Evolutionary conservation across 2,888 invertebrate genomes (phyloP).

Genomic region (Spilosoma lubricipeda): DNA sequence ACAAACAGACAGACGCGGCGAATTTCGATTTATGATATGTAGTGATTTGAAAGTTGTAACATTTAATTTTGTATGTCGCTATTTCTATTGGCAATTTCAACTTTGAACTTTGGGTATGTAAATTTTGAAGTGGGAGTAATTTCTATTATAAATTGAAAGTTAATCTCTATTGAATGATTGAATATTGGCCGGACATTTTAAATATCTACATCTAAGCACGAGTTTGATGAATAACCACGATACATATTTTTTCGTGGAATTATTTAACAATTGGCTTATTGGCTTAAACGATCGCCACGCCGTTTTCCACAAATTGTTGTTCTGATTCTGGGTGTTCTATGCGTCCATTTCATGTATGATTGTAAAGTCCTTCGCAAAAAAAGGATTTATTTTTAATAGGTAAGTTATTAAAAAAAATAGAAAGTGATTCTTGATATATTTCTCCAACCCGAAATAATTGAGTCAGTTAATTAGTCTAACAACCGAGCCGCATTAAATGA

Average conservation of each 20-base stretch:
- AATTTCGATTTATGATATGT: too few species aligned
- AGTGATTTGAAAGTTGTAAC: slow-evolving; percentile 35
- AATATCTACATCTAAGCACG: neutral
- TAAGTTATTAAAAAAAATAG: too few species aligned
- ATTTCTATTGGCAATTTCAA: slow-evolving; percentile 44
- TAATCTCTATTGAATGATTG: neutral
- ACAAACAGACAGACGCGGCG: too few species aligned
- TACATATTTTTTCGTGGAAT: neutral
- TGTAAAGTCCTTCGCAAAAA: too few species aligned
- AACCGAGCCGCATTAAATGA: neutral
- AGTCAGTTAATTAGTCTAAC: neutral
- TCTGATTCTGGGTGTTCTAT: too few species aligned
- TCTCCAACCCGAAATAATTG: neutral
- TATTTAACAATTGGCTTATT: too few species aligned
- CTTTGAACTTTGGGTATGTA: slow-evolving; percentile 42
- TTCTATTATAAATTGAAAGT: slow-evolving; percentile 8
- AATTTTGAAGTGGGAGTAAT: slow-evolving; percentile 30
- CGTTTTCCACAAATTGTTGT: too few species aligned
- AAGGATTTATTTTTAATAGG: too few species aligned
- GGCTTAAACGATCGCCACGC: too few species aligned
- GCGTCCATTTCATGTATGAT: too few species aligned
- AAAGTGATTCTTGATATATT: neutral
- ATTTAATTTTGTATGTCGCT: slow-evolving; percentile 35
- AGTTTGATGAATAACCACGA: too few species aligned
- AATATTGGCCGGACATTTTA: neutral